Evolutionary conservation across 2,888 invertebrate species (phyloP).

Genomic region (Stomorhina lunata): DNA sequence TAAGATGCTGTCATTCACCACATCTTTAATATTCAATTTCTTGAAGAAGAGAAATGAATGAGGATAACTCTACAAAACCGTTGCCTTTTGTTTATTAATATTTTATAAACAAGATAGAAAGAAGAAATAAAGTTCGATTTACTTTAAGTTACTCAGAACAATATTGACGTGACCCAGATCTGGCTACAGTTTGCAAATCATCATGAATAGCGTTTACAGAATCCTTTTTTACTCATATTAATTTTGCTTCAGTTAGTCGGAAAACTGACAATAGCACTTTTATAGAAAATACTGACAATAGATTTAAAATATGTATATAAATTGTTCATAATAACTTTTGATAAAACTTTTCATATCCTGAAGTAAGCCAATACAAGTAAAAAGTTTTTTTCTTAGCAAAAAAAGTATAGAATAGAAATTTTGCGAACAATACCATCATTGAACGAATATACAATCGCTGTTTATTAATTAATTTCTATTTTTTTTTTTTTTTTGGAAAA

Average conservation of each 20-base stretch:
- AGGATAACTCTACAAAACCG: no score
- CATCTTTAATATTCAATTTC: no score
- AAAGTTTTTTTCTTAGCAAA: neutral
- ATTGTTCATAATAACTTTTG: neutral
- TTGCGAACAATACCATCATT: neutral
- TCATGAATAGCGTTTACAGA: slow-evolving; percentile 20
- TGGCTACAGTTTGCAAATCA: neutral
- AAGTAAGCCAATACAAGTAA: neutral
- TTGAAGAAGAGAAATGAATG: no score
- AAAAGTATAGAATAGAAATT: neutral
- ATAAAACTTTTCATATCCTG: slow-evolving; percentile 19
- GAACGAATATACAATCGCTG: neutral
- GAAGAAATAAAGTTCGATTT: neutral
- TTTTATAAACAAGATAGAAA: neutral
- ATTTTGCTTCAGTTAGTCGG: neutral
- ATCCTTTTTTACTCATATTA: neutral
- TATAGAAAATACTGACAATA: neutral
- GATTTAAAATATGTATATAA: neutral
- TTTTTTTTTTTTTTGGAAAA: neutral
- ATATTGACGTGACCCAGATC: slow-evolving; percentile 28
- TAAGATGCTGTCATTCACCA: no score
- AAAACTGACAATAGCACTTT: neutral
- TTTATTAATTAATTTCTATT: slow-evolving; percentile 17
- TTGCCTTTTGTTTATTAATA: neutral
- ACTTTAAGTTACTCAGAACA: neutral